These are phyloP conservation scores for Diabrotica virgifera DNA, from an alignment of 1,140 invertebrate species.

Conservation along the genomic window DNA sequence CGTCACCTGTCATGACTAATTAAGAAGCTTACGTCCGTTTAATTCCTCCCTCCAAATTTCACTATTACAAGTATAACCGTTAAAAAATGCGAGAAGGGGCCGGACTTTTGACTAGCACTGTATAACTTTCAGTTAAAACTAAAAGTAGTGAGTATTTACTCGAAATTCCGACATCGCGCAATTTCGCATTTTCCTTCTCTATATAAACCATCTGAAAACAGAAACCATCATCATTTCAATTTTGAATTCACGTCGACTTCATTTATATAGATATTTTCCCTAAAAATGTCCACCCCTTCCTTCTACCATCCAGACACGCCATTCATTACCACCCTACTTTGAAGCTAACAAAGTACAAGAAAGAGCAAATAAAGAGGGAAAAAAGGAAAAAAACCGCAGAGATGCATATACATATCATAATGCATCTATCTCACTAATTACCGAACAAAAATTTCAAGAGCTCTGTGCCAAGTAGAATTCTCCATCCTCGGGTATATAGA, in stretches of 20 bases:
- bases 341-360: not conserved
- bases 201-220: not conserved
- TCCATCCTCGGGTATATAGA: not conserved
- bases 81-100: too few species aligned
- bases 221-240: slow-evolving; percentile 2
- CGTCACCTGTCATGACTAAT: too few species aligned
- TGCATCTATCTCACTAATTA: slow-evolving; percentile 2
- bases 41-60: too few species aligned
- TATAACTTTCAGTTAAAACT: too few species aligned
- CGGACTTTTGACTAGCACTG: too few species aligned
- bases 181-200: too few species aligned
- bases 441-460: not conserved
- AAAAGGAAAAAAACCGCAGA: not conserved
- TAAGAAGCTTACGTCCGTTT: too few species aligned
- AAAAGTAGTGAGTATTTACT: too few species aligned
- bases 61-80: too few species aligned
- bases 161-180: too few species aligned
- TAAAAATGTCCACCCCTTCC: not conserved
- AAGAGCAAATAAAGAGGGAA: not conserved
- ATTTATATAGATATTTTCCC: not conserved
- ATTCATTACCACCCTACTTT: slow-evolving; percentile 2
- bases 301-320: not conserved
- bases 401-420: not conserved
- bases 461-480: not conserved
- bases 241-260: not conserved